Evolutionary conservation across 2,113 vertebrate genomes (phyloP).

Genomic region (Oncorhynchus tshawytscha): DNA sequence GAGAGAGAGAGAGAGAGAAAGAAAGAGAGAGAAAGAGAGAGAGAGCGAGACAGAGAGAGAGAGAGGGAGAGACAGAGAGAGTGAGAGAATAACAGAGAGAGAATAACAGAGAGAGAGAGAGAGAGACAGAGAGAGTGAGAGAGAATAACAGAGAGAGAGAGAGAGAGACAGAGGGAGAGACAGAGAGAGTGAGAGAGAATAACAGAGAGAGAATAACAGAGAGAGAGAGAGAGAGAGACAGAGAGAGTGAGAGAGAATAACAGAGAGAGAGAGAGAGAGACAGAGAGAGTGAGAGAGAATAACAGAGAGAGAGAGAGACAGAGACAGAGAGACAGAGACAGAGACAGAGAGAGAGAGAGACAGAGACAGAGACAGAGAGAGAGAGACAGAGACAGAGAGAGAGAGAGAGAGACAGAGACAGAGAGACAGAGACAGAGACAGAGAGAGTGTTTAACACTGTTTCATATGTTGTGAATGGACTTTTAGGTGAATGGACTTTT

Average conservation of each 20-base stretch:
- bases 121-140: background rate
- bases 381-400: too few relatives aligned
- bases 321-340: background rate
- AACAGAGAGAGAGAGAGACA: background rate
- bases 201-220: too few relatives aligned
- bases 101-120: too few relatives aligned
- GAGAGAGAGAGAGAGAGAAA: background rate
- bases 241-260: too few relatives aligned
- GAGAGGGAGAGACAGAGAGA: background rate
- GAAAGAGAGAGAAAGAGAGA: background rate
- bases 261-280: background rate
- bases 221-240: background rate
- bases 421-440: too few relatives aligned
- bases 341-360: background rate
- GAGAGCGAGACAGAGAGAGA: too few relatives aligned
- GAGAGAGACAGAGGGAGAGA: too few relatives aligned
- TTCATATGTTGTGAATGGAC: too few relatives aligned
- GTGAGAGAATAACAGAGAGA: background rate
- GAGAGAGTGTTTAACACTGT: too few relatives aligned
- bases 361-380: background rate
- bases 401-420: too few relatives aligned
- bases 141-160: too few relatives aligned
- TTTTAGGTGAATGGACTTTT: too few relatives aligned
- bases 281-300: background rate
- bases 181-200: constrained; percentile 3